phyloP scores from a whole-genome alignment of 1,140 invertebrate genomes.

The Phortica variegata region DNA sequence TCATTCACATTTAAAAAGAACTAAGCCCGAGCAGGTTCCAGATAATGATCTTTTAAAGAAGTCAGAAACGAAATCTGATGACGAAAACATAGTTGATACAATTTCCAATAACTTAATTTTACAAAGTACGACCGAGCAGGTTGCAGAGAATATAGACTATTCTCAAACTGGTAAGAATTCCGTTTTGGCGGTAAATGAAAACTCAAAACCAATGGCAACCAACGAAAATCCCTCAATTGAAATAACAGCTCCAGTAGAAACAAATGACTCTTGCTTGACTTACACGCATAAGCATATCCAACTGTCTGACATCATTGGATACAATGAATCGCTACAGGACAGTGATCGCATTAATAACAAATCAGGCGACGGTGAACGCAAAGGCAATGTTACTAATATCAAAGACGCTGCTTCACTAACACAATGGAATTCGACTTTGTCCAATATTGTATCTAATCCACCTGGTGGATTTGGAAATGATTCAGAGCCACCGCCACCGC shows the following conservation, averaged over 20 bases:
- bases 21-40: too few species aligned
- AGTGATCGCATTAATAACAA: constrained; percentile 24
- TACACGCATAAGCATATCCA: constrained; percentile 33
- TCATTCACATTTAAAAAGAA: too few species aligned
- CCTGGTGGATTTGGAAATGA: constrained; percentile 12
- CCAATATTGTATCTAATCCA: constrained; percentile 29
- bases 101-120: too few species aligned
- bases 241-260: too few species aligned
- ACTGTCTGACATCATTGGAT: constrained; percentile 40
- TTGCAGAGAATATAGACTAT: neutral
- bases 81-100: too few species aligned
- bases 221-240: too few species aligned
- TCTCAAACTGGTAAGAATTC: neutral
- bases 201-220: too few species aligned
- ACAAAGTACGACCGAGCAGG: too few species aligned
- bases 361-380: constrained; percentile 19
- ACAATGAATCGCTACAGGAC: constrained; percentile 39
- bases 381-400: constrained; percentile 36
- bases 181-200: neutral
- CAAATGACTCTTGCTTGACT: too few species aligned
- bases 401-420: constrained; percentile 45
- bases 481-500: constrained; percentile 39
- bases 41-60: too few species aligned
- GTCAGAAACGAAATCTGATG: too few species aligned
- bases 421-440: constrained; percentile 46